Base-by-base conservation (phyloP, 2,113 vertebrate genomes). In the Rhinogobius similis region DNA sequence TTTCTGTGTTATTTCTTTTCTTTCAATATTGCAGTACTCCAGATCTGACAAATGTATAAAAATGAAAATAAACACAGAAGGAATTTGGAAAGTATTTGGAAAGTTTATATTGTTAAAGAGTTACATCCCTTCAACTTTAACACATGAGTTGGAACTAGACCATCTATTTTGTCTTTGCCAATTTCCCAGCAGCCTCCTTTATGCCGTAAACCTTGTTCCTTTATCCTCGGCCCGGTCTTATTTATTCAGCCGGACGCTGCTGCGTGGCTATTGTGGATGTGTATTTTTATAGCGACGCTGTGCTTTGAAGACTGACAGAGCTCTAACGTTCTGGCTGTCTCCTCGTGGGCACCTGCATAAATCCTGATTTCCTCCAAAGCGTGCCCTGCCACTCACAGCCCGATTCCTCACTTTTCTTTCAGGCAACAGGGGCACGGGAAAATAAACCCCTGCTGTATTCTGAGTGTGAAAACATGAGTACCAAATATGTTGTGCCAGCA, bases 321-420 rank as follows among this genome's bases (percentile, higher is more conserved):
- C 68, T 85, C 67, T 81, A 77, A 82, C 82, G 78, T 83, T 80
- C 70, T 79, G 78, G 72, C 69, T 20, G 55, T 69, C 78, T 84
- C 61, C 50, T 81, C 62, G 24, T 68, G 66, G 50, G 78, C 77
- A 74, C 27, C 56, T 7, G 84, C 77, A 85, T 78, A 86, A 87
- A 89, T 87, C 87, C 83, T 72, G 69, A 87, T 90, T 90, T 90
- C 88, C 86, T 84, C 80, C 83, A 62, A 82, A 85, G 82, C 82
- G 79, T 74, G 86, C 79, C 77, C 86, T 86, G 86, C 78, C 87
- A 86, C 80, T 86, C 89, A 83, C 65, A 59, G 73, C 70, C 82
- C 41, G 68, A 12, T 1, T 38, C 69, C 70, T 62, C 69, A 67
- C 82, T 88, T 85, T 85, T 87, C 67, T 73, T 79, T 61, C 70